Evolutionary conservation across 2,888 invertebrate species (phyloP).

Genomic region (Tinea trinotella): DNA sequence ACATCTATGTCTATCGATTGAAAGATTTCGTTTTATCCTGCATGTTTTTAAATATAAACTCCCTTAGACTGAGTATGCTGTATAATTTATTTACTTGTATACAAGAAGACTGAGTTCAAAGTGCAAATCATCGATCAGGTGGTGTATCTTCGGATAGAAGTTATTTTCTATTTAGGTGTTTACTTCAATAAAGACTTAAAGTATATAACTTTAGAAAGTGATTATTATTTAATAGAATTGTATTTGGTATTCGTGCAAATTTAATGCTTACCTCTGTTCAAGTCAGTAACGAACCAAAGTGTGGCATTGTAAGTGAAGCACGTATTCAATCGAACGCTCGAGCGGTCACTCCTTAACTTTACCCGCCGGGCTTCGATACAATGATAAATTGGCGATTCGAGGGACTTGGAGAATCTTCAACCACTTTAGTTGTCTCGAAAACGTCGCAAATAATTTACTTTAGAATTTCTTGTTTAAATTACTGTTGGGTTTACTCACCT

Average conservation of each 20-base stretch:
- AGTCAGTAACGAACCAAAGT: conserved; percentile 20
- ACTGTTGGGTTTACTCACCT: neutral
- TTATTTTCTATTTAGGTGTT: too few species aligned
- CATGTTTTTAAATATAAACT: too few species aligned
- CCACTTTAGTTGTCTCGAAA: conserved; percentile 45
- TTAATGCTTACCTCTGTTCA: conserved; percentile 5
- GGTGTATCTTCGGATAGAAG: too few species aligned
- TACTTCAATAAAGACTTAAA: too few species aligned
- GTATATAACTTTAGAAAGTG: too few species aligned
- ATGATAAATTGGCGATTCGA: conserved; percentile 44
- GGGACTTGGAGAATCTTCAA: conserved; percentile 34
- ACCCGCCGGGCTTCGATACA: conserved; percentile 21
- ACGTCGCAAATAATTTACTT: conserved; percentile 42
- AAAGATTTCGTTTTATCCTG: too few species aligned
- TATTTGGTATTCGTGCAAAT: neutral
- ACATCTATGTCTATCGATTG: too few species aligned
- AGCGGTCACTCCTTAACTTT: conserved; percentile 23
- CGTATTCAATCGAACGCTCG: conserved; percentile 48
- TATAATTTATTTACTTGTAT: too few species aligned
- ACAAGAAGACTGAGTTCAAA: too few species aligned
- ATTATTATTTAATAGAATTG: too few species aligned
- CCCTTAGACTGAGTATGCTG: too few species aligned
- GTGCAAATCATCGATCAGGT: too few species aligned
- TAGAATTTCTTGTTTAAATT: neutral
- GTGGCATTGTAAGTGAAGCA: conserved; percentile 37